Conservation (phyloP, 2,113 vertebrate species). For the Anas platyrhynchos region DNA sequence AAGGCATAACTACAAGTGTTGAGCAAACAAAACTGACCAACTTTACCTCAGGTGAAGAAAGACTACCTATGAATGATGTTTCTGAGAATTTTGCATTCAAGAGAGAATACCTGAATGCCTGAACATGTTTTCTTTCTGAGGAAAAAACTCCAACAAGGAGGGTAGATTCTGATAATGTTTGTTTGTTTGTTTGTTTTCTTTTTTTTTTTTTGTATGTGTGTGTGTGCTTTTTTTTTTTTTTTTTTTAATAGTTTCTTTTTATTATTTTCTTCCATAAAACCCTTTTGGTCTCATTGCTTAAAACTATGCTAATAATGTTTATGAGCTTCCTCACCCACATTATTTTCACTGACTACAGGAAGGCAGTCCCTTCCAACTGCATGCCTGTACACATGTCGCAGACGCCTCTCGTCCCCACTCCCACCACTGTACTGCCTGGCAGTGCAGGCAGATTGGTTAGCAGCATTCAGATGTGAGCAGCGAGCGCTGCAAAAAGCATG, state of each 20-base stretch:
- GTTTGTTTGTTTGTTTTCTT: background rate
- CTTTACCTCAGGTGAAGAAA: background rate
- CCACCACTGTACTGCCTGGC: background rate
- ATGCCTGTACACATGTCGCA: background rate
- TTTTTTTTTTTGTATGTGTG: background rate
- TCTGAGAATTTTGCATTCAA: background rate
- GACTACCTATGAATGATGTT: background rate
- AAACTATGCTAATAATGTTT: background rate
- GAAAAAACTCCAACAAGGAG: background rate
- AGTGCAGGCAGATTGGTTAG: background rate
- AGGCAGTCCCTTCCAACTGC: background rate
- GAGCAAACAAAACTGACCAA: background rate
- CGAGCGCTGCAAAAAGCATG: background rate
- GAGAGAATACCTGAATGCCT: background rate
- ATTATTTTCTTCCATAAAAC: background rate
- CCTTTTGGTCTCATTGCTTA: background rate
- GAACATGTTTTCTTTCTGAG: background rate
- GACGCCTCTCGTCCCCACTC: background rate
- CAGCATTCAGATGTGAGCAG: conserved; percentile 8
- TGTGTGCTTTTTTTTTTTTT: background rate
- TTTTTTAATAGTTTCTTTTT: background rate
- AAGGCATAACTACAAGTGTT: background rate
- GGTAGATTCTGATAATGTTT: background rate
- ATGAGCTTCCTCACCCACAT: background rate
- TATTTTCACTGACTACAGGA: background rate